Conservation (phyloP, 2,888 invertebrate species). For the Hydrotaea diabolus region DNA sequence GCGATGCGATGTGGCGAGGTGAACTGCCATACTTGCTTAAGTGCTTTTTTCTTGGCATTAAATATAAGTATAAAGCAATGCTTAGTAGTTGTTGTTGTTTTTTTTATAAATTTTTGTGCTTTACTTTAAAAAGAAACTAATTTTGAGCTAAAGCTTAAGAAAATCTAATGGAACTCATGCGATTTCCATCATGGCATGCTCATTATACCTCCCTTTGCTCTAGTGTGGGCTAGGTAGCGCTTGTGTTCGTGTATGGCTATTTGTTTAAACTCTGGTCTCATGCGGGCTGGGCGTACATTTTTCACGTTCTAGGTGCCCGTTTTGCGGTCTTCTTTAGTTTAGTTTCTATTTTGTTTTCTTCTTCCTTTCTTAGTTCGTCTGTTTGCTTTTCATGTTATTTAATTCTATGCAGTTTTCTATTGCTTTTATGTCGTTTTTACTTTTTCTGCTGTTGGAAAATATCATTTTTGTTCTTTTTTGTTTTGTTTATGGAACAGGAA, state of each 20-base stretch:
- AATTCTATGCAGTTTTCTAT: slow-evolving; percentile 48
- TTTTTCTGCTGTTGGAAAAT: not conserved
- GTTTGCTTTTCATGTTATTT: slow-evolving; percentile 52
- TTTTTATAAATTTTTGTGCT: not conserved
- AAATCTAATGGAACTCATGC: not conserved
- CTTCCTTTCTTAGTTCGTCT: not conserved
- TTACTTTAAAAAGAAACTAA: not conserved
- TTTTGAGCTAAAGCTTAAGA: not conserved
- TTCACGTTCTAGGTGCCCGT: not conserved
- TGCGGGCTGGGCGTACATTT: too few species aligned
- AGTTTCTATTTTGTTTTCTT: not conserved
- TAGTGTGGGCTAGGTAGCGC: not conserved
- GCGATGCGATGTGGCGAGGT: not conserved
- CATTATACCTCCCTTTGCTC: too few species aligned
- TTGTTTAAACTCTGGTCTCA: too few species aligned
- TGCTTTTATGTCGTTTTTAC: not conserved
- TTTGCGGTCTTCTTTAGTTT: not conserved
- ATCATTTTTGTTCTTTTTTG: not conserved
- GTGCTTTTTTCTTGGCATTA: not conserved
- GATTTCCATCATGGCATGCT: too few species aligned
- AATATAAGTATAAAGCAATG: slow-evolving; percentile 5
- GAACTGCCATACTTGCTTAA: not conserved
- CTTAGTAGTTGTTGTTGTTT: not conserved
- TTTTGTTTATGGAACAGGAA: slow-evolving; percentile 58
- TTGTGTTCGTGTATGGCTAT: too few species aligned